Conservation (phyloP, 2,888 invertebrate species). For the Mimachlamys varia region DNA sequence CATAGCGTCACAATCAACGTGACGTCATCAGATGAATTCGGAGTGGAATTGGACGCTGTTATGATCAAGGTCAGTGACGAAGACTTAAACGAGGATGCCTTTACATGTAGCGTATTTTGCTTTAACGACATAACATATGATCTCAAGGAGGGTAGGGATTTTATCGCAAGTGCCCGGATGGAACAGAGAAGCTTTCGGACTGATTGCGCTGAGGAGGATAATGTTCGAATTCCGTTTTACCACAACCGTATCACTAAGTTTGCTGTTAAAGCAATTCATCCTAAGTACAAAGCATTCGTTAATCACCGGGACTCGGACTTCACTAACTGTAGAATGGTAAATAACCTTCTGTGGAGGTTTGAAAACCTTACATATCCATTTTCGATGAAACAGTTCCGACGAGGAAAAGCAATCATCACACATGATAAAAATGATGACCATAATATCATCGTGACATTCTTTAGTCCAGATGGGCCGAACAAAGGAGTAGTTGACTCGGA, state of each 20-base stretch:
- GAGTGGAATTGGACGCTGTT: slow-evolving; percentile 60
- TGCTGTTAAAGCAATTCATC: slow-evolving; percentile 58
- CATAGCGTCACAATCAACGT: slow-evolving; percentile 53
- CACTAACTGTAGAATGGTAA: slow-evolving; percentile 54
- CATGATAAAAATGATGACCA: slow-evolving; percentile 37
- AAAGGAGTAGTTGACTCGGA: slow-evolving; percentile 63
- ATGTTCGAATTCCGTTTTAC: slow-evolving; percentile 59
- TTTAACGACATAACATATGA: slow-evolving; percentile 55
- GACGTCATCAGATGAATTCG: slow-evolving; percentile 53
- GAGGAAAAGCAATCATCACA: slow-evolving; percentile 34
- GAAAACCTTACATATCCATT: slow-evolving; percentile 47
- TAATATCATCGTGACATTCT: slow-evolving; percentile 43
- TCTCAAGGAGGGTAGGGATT: slow-evolving; percentile 46
- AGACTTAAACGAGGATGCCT: slow-evolving; percentile 47
- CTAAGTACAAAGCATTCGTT: slow-evolving; percentile 60
- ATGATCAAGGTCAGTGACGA: slow-evolving; percentile 53
- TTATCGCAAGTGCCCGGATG: slow-evolving; percentile 55
- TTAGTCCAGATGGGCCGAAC: slow-evolving; percentile 52
- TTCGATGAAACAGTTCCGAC: slow-evolving; percentile 36
- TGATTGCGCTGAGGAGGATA: slow-evolving; percentile 62
- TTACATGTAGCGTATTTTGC: slow-evolving; percentile 58
- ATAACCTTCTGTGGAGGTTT: slow-evolving; percentile 60
- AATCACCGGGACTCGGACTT: slow-evolving; percentile 58
- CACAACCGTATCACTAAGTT: slow-evolving; percentile 55
- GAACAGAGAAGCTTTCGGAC: slow-evolving; percentile 58